These are phyloP conservation scores for Agapornis canus DNA, from an alignment of 2,797 vertebrate species.

Conservation along the genomic window DNA sequence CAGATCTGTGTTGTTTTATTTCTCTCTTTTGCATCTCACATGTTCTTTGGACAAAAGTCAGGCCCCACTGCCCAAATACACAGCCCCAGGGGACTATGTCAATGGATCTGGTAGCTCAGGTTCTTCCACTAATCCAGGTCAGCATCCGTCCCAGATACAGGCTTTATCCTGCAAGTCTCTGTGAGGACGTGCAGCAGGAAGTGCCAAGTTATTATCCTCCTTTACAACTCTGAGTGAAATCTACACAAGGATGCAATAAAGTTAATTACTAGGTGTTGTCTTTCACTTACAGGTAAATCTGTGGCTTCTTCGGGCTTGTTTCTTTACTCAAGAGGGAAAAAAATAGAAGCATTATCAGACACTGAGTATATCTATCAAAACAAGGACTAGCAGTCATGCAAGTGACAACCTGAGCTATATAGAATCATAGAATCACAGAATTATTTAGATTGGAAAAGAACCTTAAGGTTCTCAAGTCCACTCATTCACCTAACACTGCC, in stretches of 20 bases:
- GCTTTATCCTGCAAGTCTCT: constrained; percentile 10
- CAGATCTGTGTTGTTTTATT: neutral
- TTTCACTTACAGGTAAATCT: constrained; percentile 3
- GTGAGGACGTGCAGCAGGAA: neutral
- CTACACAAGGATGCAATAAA: neutral
- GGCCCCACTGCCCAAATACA: neutral
- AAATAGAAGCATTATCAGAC: neutral
- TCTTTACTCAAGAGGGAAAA: neutral
- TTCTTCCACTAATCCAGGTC: constrained; percentile 31
- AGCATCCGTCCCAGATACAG: neutral
- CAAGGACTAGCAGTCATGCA: neutral
- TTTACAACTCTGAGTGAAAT: neutral
- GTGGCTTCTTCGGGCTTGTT: neutral
- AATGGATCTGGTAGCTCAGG: constrained; percentile 8
- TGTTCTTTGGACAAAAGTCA: neutral
- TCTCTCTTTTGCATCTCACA: neutral
- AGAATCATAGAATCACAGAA: neutral
- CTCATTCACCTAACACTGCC: neutral
- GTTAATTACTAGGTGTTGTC: constrained; percentile 28
- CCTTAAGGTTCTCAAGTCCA: neutral
- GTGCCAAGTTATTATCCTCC: neutral
- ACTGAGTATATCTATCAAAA: neutral
- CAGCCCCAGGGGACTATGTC: neutral
- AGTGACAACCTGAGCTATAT: neutral
- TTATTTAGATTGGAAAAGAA: neutral